Conservation (phyloP, 2,113 vertebrate genomes). For the Blennius ocellaris region DNA sequence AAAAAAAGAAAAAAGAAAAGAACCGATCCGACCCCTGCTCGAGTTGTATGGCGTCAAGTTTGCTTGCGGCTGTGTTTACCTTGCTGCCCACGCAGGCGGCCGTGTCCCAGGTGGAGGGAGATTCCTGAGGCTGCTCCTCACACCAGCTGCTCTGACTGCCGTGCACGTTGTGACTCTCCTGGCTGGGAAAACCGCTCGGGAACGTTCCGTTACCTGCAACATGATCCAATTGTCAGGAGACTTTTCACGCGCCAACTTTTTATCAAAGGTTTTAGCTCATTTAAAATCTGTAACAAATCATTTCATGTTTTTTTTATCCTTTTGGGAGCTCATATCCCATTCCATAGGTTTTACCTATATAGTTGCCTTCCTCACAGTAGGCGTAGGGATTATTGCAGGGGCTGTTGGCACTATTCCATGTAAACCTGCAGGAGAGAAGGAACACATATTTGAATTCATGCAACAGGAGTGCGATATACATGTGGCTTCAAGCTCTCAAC, state of each 20-base stretch:
- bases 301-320: too few species aligned
- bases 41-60: too few species aligned
- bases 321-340: too few species aligned
- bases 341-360: conserved; percentile 55
- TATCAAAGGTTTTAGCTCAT: too few species aligned
- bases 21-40: too few species aligned
- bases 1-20: too few species aligned
- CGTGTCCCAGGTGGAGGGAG: conserved; percentile 78
- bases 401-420: conserved; percentile 78
- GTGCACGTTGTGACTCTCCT: conserved; percentile 69
- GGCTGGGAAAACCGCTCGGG: conserved; percentile 67
- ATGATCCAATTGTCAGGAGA: background rate
- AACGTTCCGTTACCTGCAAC: conserved; percentile 76
- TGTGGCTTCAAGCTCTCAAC: too few species aligned
- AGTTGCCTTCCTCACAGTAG: conserved; percentile 71
- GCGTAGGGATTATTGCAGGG: conserved; percentile 75
- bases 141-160: conserved; percentile 76
- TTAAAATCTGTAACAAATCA: too few species aligned
- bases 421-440: conserved; percentile 70
- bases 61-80: conserved; percentile 59
- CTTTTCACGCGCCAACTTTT: too few species aligned
- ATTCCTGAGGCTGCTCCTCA: conserved; percentile 78
- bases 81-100: conserved; percentile 82
- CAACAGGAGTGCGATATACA: background rate
- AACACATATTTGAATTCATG: background rate